phyloP scores from a whole-genome alignment of 2,113 vertebrate species.

The Heteronetta atricapilla region DNA sequence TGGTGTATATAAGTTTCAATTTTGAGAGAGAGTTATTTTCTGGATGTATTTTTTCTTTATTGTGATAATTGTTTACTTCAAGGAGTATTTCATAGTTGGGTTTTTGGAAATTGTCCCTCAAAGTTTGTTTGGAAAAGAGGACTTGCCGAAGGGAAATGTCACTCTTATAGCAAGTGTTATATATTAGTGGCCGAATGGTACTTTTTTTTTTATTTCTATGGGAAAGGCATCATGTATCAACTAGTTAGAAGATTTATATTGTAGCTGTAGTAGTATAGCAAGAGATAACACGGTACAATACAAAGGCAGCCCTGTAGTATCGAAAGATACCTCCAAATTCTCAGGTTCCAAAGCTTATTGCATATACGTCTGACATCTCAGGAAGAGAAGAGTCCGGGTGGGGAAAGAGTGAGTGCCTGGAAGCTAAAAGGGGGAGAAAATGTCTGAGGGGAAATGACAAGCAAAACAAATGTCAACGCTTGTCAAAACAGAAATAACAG shows the following conservation, averaged over 20 bases:
- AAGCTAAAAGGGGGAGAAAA: neutral
- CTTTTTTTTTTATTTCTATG: neutral
- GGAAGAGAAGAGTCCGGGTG: constrained; percentile 28
- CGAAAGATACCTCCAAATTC: constrained; percentile 51
- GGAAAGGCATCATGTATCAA: constrained; percentile 28
- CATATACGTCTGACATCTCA: constrained; percentile 29
- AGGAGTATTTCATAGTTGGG: neutral
- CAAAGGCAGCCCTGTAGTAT: constrained; percentile 44
- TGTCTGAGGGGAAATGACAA: neutral
- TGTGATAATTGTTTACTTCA: constrained; percentile 25
- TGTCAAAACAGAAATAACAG: neutral
- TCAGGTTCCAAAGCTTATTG: constrained; percentile 49
- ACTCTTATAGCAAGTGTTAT: neutral
- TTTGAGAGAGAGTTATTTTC: constrained; percentile 39
- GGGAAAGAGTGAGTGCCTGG: neutral
- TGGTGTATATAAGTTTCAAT: constrained; percentile 33
- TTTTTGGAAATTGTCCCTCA: constrained; percentile 14
- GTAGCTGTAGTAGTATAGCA: neutral
- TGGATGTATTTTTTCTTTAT: constrained; percentile 27
- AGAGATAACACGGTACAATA: neutral
- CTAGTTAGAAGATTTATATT: constrained; percentile 19
- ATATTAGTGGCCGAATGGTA: neutral
- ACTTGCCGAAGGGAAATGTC: neutral
- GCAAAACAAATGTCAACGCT: neutral
- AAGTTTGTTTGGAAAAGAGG: neutral